A percentile compares a stretch with the other conserved stretches of the same genome.
Evolutionary conservation across 2,113 vertebrate genomes (phyloP).

Genomic region (Irena cyanogastra): DNA sequence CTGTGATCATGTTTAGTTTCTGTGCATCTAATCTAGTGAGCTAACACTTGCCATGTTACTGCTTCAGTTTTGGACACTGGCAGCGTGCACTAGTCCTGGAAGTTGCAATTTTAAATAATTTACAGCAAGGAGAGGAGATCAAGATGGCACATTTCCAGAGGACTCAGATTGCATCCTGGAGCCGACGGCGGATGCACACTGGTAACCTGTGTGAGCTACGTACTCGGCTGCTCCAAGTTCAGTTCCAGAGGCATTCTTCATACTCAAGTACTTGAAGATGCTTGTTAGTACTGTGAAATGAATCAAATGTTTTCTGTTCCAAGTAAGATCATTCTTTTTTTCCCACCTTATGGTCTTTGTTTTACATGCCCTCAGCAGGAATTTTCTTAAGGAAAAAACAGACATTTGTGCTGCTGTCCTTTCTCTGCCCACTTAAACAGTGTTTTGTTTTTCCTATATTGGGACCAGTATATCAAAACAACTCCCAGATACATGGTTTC

Average conservation of each 20-base stretch:
- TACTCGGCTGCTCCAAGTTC: background rate
- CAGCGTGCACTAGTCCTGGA: background rate
- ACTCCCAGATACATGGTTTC: background rate
- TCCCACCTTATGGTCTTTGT: background rate
- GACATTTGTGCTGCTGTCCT: background rate
- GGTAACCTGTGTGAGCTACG: background rate
- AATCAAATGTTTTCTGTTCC: background rate
- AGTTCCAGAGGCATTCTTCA: background rate
- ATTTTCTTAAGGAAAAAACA: background rate
- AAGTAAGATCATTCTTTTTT: background rate
- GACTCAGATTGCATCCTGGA: background rate
- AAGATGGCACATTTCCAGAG: background rate
- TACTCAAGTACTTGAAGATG: background rate
- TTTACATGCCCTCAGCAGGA: background rate
- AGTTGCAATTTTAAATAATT: slow-evolving; percentile 49
- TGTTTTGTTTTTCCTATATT: background rate
- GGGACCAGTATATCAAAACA: background rate
- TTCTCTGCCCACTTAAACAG: background rate
- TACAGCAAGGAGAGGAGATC: slow-evolving; percentile 1
- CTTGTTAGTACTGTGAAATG: background rate
- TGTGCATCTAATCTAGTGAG: background rate
- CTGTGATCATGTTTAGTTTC: slow-evolving; percentile 55
- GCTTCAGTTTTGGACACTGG: background rate
- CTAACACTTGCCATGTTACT: background rate
- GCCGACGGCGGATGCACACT: background rate